A percentile compares a stretch with the other conserved stretches of the same genome.
Evolutionary conservation across 2,888 invertebrate genomes (phyloP).

Genomic region (Caenorhabditis afra): DNA sequence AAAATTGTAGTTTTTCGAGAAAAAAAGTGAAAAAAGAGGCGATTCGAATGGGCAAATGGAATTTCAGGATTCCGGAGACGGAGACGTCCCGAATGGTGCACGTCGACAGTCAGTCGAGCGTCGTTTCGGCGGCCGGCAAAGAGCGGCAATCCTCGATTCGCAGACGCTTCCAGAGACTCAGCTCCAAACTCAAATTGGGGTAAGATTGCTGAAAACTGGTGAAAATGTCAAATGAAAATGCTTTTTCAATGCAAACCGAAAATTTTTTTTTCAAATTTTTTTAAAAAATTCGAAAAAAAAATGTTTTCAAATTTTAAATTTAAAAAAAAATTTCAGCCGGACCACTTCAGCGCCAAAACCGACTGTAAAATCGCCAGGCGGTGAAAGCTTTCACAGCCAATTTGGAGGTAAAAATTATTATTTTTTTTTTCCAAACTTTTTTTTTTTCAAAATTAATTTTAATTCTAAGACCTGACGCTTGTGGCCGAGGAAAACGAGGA

Average conservation of each 20-base stretch:
- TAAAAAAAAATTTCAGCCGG: slow-evolving; percentile 42
- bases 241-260: too few species aligned
- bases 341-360: slow-evolving; percentile 23
- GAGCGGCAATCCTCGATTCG: slow-evolving; percentile 31
- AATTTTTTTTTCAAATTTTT: too few species aligned
- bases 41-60: too few species aligned
- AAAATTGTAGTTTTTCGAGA: too few species aligned
- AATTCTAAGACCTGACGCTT: slow-evolving; percentile 37
- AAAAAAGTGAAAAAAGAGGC: not conserved
- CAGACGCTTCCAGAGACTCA: slow-evolving; percentile 42
- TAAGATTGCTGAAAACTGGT: too few species aligned
- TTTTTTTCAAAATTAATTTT: too few species aligned
- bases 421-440: too few species aligned
- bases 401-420: slow-evolving; percentile 42
- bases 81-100: slow-evolving; percentile 40
- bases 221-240: too few species aligned
- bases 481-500: slow-evolving; percentile 47
- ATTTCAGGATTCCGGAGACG: slow-evolving; percentile 29
- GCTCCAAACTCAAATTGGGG: slow-evolving; percentile 31
- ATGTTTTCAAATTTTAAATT: too few species aligned
- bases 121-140: not conserved
- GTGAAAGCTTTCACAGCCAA: slow-evolving; percentile 34
- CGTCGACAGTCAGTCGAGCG: slow-evolving; percentile 33
- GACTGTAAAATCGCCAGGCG: slow-evolving; percentile 25
- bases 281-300: too few species aligned